phyloP scores from a whole-genome alignment of 2,888 invertebrate genomes.

The Andrena bucephala region DNA sequence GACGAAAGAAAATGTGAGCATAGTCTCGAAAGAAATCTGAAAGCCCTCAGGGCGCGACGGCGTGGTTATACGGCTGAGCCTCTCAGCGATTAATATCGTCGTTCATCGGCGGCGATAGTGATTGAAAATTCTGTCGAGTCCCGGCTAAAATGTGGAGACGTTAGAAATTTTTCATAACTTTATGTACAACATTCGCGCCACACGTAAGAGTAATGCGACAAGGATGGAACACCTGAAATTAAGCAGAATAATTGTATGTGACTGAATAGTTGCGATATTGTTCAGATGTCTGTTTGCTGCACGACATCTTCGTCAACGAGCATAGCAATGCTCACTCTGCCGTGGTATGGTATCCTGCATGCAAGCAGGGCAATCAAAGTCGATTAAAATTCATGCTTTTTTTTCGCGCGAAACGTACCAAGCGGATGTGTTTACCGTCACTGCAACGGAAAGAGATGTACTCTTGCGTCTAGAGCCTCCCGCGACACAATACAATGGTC shows the following conservation, averaged over 20 bases:
- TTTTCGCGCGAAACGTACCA: background rate
- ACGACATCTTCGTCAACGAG: too few relatives aligned
- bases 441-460: conserved; percentile 15
- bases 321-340: background rate
- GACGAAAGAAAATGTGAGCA: conserved; percentile 31
- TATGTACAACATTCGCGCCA: background rate
- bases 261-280: too few relatives aligned
- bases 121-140: conserved; percentile 28
- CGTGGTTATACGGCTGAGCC: background rate
- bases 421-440: conserved; percentile 12
- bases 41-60: conserved; percentile 3
- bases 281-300: too few relatives aligned
- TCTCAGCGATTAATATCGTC: conserved; percentile 46
- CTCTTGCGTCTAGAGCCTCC: conserved; percentile 40
- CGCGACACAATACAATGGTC: conserved; percentile 69
- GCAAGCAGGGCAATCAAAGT: background rate
- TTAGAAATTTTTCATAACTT: background rate
- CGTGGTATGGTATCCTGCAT: background rate
- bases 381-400: conserved; percentile 22
- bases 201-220: background rate
- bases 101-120: conserved; percentile 41
- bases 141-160: background rate
- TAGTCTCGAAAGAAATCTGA: conserved; percentile 28
- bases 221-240: background rate
- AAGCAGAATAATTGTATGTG: background rate